These are phyloP conservation scores for Propithecus perrieri DNA, from an alignment of 2,797 vertebrate species.

Conservation along the genomic window DNA sequence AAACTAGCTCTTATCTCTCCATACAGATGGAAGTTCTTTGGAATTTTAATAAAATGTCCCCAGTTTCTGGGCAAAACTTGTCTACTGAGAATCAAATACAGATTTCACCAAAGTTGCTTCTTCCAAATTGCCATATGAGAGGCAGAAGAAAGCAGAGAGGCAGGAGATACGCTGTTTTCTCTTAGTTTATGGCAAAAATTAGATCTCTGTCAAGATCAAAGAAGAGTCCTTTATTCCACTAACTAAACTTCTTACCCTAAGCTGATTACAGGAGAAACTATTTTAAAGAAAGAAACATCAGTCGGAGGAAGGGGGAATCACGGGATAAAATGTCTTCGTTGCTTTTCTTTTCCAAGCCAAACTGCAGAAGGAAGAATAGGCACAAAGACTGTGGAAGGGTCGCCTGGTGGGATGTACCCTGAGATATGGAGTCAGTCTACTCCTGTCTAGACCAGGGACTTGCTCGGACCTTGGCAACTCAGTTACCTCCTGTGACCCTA, in stretches of 20 bases:
- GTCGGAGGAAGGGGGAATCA: not conserved
- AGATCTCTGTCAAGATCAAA: not conserved
- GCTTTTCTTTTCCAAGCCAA: not conserved
- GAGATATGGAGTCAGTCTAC: not conserved
- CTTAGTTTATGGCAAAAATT: not conserved
- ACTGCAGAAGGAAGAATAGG: not conserved
- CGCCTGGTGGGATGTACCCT: no score
- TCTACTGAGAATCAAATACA: not conserved
- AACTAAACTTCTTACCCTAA: not conserved
- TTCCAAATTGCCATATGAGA: not conserved
- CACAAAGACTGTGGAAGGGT: not conserved
- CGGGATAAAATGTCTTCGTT: not conserved
- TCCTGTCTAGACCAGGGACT: not conserved
- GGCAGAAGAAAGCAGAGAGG: not conserved
- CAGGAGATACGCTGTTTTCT: not conserved
- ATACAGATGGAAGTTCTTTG: not conserved
- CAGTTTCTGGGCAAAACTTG: not conserved
- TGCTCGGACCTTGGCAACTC: not conserved
- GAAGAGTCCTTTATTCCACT: not conserved
- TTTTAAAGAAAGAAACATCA: not conserved
- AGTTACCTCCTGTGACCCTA: not conserved
- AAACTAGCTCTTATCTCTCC: not conserved
- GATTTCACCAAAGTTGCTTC: not conserved
- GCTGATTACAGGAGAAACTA: not conserved
- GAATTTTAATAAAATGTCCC: not conserved